Evolutionary conservation across 2,888 invertebrate genomes (phyloP), one percentile per base, ranked within the genome.

Genomic region (Heliconius erato): DNA sequence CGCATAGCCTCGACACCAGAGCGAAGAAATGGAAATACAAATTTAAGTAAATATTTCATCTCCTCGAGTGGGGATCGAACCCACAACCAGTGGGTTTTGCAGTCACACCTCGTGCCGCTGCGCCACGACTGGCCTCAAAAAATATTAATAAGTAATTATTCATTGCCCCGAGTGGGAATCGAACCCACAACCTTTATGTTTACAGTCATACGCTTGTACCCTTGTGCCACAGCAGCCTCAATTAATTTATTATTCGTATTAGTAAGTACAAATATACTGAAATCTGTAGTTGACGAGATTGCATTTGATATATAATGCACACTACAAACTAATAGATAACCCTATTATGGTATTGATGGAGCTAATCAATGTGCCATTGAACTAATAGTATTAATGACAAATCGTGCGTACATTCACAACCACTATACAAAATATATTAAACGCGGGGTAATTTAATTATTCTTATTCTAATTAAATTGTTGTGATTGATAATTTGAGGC

Each of bases 331-430:
- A 40, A 63, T 65, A 35, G 74, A 74, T 76, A 76, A 76, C 76
- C 74, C 78, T 74, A 80, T 81, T 83, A 83, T n/a, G 32, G 28
- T 28, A 76, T 81, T 79, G 79, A 83, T 83, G 72, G 49, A 81
- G 68, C 83, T 79, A 83, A 79, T 84, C 84, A 84, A 81, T 74
- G 65, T 79, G 44, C 79, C 79, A 81, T 77, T 79, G 74, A 77
- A 72, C 79, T 83, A 77, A 81, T 80, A 49, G 83, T 68, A 74
- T 80, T 81, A 81, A 74, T 81, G 83, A 80, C 84, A 78, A 84
- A 83, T 83, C 67, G 72, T 77, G 63, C 78, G 67, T 78, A 68
- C 19, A 49, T n/a, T 3, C 35, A 65, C 69, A 35, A 71, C 63
- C 11, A n/a, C 69, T 23, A 11, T 14, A 65, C 63, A 77, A 54